Percentiles rank a stretch among this genome's conserved stretches.
These are phyloP conservation scores for Sanderia malayensis DNA, from an alignment of 30 jellyfish, hydroid and myxozoan genomes.

Conservation along the genomic window DNA sequence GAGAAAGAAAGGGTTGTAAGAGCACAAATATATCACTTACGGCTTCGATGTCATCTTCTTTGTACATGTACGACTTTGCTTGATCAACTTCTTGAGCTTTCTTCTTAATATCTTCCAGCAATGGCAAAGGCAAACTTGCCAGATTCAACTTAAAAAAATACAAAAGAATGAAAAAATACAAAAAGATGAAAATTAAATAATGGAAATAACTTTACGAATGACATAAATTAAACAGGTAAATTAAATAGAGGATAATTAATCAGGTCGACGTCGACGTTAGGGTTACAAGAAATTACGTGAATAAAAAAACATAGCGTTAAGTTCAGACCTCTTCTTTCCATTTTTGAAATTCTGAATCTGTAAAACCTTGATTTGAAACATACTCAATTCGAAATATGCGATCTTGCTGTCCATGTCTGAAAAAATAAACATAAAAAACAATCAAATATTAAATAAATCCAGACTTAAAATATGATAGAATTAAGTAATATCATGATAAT, in stretches of 20 bases:
- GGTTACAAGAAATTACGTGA: no score
- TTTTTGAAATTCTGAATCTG: conserved; percentile 91
- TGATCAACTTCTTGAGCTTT: conserved; percentile 61
- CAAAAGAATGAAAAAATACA: no score
- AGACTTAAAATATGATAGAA: no score
- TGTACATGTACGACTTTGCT: conserved; percentile 73
- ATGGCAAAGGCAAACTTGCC: conserved; percentile 74
- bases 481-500: no score
- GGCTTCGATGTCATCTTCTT: conserved; percentile 95
- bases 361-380: conserved; percentile 88
- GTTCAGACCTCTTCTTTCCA: conserved; percentile 89
- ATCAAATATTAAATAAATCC: no score
- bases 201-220: no score
- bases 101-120: conserved; percentile 50
- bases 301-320: not conserved
- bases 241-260: no score
- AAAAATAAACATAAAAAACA: no score
- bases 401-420: conserved; percentile 94
- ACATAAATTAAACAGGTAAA: no score
- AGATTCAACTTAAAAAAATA: conserved; percentile 69
- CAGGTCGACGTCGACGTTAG: no score
- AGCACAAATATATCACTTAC: conserved; percentile 42
- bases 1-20: no score
- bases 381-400: conserved; percentile 85
- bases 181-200: no score